These are phyloP conservation scores for Poeciliopsis retropinna DNA, from an alignment of 2,113 vertebrate genomes.

Conservation along the genomic window DNA sequence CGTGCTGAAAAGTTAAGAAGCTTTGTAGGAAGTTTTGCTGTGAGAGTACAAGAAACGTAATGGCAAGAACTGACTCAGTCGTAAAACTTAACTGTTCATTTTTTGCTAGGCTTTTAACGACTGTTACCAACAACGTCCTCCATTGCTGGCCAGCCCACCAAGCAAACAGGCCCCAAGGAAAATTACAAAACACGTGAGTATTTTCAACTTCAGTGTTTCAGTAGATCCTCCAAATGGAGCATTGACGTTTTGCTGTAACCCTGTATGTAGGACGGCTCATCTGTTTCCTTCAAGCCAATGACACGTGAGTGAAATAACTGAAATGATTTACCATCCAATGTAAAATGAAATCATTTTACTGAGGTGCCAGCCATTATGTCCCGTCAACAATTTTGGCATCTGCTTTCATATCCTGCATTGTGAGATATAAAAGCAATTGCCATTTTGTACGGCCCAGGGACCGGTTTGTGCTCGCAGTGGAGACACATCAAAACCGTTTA, in stretches of 20 bases:
- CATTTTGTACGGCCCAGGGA: neutral
- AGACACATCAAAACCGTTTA: no score
- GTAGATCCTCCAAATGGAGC: neutral
- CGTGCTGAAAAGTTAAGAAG: no score
- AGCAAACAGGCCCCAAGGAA: neutral
- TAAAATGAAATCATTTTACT: no score
- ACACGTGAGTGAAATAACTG: slow-evolving; percentile 34
- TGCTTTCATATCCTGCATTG: neutral
- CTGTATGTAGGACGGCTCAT: slow-evolving; percentile 19
- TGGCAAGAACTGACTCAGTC: neutral
- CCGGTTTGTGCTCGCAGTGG: no score
- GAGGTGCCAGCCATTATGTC: neutral
- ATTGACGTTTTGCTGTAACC: rapidly evolving
- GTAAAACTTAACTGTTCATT: neutral
- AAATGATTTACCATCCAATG: neutral
- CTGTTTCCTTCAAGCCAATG: neutral
- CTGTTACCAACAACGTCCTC: rapidly evolving
- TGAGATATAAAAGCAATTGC: no score
- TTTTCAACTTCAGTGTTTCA: neutral
- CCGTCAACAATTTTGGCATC: neutral
- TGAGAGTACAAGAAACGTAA: no score
- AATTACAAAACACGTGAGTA: neutral
- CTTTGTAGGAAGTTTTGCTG: no score
- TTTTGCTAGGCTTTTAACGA: neutral
- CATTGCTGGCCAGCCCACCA: rapidly evolving